Evolutionary conservation across 2,888 invertebrate genomes (phyloP).

Genomic region (Polymixis lichenea): DNA sequence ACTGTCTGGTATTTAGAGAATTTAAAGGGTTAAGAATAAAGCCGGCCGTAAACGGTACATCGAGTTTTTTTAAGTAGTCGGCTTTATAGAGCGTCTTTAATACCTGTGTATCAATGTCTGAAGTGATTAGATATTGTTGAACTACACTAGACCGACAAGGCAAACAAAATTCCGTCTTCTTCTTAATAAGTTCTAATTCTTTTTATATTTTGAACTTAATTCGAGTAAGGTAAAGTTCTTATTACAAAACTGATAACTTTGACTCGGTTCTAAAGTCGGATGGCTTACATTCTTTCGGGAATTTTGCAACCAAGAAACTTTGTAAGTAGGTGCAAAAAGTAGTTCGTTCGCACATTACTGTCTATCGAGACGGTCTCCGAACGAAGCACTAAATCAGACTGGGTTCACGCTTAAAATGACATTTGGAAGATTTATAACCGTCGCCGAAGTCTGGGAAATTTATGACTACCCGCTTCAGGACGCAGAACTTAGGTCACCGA

Average conservation of each 20-base stretch:
- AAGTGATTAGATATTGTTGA: background rate
- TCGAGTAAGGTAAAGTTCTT: background rate
- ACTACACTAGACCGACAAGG: background rate
- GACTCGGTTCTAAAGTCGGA: background rate
- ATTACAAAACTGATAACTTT: background rate
- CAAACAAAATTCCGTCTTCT: background rate
- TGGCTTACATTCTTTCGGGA: background rate
- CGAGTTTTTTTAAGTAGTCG: background rate
- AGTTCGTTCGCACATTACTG: slow-evolving; percentile 35
- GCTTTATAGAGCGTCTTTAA: too few species aligned
- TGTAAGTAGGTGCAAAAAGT: slow-evolving; percentile 11
- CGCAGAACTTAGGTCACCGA: slow-evolving; percentile 42
- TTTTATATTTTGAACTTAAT: slow-evolving; percentile 4
- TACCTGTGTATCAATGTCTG: too few species aligned
- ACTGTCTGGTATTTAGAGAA: background rate
- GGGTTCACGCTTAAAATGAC: slow-evolving; percentile 57
- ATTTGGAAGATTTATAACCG: slow-evolving; percentile 46
- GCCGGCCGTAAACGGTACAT: background rate
- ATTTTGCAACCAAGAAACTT: slow-evolving; percentile 3
- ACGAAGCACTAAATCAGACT: slow-evolving; percentile 51
- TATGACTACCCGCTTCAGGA: slow-evolving; percentile 43
- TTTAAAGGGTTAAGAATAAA: background rate
- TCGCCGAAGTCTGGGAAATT: slow-evolving; percentile 40
- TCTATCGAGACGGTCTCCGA: slow-evolving; percentile 9
- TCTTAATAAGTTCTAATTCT: background rate